Conservation (phyloP, 2,888 invertebrate species). For the Prenolepis imparis region DNA sequence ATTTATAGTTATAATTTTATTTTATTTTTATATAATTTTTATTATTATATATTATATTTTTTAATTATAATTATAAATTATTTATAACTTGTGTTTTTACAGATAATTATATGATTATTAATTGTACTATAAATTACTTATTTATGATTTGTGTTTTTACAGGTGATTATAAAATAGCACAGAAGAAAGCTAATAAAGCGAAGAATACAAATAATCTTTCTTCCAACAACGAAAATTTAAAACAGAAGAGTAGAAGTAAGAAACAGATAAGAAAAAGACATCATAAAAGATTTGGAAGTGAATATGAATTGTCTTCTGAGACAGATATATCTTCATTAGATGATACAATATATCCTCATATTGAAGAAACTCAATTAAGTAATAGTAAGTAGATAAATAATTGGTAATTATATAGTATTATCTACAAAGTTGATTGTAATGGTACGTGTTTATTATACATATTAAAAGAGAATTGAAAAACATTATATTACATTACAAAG, state of each 20-base stretch:
- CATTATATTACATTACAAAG: too few species aligned
- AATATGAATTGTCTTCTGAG: background rate
- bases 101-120: too few species aligned
- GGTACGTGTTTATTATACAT: too few species aligned
- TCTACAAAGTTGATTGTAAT: too few species aligned
- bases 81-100: too few species aligned
- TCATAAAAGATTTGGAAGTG: background rate
- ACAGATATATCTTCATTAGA: background rate
- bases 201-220: background rate
- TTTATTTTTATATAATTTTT: too few species aligned
- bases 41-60: too few species aligned
- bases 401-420: background rate
- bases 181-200: constrained; percentile 4
- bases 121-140: too few species aligned
- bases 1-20: too few species aligned
- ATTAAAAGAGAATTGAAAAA: too few species aligned
- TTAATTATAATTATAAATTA: too few species aligned
- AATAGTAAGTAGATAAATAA: background rate
- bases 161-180: background rate
- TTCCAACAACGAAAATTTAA: background rate
- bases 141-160: too few species aligned
- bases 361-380: background rate
- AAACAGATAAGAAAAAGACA: background rate
- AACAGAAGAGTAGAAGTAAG: background rate
- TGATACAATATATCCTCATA: background rate